Conservation (phyloP, 2,113 vertebrate genomes). For the Notothenia coriiceps region DNA sequence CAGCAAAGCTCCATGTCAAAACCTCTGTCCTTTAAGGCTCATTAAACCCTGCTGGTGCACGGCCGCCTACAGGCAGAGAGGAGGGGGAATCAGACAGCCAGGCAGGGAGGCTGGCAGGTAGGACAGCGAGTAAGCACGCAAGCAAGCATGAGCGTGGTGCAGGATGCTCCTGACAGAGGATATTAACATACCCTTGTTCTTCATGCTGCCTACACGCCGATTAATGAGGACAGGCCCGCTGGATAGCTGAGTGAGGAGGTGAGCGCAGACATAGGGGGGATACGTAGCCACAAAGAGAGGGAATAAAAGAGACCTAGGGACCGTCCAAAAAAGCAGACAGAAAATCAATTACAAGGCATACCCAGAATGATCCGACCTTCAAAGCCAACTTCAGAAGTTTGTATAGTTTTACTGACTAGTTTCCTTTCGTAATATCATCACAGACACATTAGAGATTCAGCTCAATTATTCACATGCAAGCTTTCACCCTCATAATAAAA, state of each 20-base stretch:
- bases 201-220: slow-evolving; percentile 57
- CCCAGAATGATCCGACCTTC: slow-evolving; percentile 47
- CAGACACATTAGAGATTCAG: slow-evolving; percentile 23
- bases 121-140: slow-evolving; percentile 43
- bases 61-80: slow-evolving; percentile 55
- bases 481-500: neutral
- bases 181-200: slow-evolving; percentile 54
- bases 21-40: slow-evolving; percentile 71
- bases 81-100: slow-evolving; percentile 31
- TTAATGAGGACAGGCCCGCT: slow-evolving; percentile 58
- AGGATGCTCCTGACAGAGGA: slow-evolving; percentile 51
- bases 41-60: slow-evolving; percentile 67
- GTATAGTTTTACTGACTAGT: slow-evolving; percentile 32
- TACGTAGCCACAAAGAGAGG: slow-evolving; percentile 23
- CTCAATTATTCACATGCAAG: neutral
- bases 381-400: slow-evolving; percentile 47
- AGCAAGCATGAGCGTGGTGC: slow-evolving; percentile 43
- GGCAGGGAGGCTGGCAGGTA: slow-evolving; percentile 32
- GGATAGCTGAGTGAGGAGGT: slow-evolving; percentile 47
- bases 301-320: slow-evolving; percentile 22
- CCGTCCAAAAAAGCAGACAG: slow-evolving; percentile 21
- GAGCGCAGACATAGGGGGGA: slow-evolving; percentile 28
- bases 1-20: slow-evolving; percentile 51
- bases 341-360: slow-evolving; percentile 65
- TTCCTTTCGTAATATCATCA: slow-evolving; percentile 19